Conservation (phyloP, 2,888 invertebrate genomes). For the Epistrophella euchroma region DNA sequence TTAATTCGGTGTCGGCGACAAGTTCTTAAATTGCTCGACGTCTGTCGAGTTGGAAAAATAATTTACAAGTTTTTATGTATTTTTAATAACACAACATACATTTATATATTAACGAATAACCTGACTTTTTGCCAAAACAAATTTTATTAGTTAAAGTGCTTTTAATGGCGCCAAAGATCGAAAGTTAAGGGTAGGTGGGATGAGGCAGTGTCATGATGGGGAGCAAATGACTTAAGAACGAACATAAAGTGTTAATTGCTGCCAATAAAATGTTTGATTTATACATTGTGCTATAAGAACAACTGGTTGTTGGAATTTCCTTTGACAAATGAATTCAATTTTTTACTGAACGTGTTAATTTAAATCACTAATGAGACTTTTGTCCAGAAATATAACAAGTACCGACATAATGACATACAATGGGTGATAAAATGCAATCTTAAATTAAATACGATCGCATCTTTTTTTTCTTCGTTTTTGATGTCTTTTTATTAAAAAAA, state of each 20-base stretch:
- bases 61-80: slow-evolving; percentile 34
- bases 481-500: no score
- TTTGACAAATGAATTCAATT: neutral
- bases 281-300: neutral
- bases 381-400: no score
- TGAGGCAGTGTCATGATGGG: neutral
- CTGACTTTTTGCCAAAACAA: slow-evolving; percentile 52
- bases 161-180: slow-evolving; percentile 39
- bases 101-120: neutral
- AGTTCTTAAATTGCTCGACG: slow-evolving; percentile 41
- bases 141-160: slow-evolving; percentile 32
- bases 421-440: no score
- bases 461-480: no score
- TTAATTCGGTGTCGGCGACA: slow-evolving; percentile 58
- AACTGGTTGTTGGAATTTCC: neutral
- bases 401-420: no score
- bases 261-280: slow-evolving; percentile 22
- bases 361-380: no score
- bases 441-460: no score
- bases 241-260: slow-evolving; percentile 12
- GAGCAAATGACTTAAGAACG: neutral
- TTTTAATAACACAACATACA: slow-evolving; percentile 17
- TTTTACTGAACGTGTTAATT: no score
- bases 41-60: slow-evolving; percentile 39
- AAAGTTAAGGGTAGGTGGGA: neutral